Conservation (phyloP, 2,888 invertebrate species). For the Penaeus monodon region DNA sequence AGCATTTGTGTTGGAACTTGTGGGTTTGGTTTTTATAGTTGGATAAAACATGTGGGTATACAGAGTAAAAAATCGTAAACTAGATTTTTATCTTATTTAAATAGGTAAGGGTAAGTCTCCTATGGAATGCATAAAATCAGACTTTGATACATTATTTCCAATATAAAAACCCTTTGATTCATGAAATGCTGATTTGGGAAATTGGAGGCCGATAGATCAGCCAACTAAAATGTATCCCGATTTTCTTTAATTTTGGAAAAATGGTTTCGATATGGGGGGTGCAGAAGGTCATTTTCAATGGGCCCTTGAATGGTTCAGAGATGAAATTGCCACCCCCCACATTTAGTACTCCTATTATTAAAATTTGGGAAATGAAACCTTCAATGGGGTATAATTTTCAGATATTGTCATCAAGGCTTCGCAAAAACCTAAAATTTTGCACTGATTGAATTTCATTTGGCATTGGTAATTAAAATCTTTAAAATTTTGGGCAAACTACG, state of each 20-base stretch:
- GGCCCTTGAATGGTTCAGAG: no score
- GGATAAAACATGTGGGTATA: not conserved
- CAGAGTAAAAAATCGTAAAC: not conserved
- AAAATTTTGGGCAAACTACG: not conserved
- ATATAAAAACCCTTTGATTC: no score
- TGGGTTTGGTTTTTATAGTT: no score
- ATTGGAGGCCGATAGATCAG: not conserved
- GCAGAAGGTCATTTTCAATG: not conserved
- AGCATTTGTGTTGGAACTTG: no score
- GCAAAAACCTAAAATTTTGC: not conserved
- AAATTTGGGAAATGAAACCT: not conserved
- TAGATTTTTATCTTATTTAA: not conserved
- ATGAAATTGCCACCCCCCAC: constrained; percentile 16
- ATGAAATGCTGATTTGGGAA: not conserved
- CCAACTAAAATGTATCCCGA: not conserved
- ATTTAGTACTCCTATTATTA: not conserved
- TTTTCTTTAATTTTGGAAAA: not conserved
- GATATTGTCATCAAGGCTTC: not conserved
- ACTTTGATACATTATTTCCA: no score
- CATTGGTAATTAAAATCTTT: not conserved
- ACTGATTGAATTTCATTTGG: not conserved
- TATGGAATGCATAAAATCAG: no score
- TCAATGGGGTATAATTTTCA: not conserved
- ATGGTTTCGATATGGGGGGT: not conserved
- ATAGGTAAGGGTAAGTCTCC: not conserved